These are phyloP conservation scores for Atopsyche davidsoni DNA, from an alignment of 1,140 invertebrate genomes.

Conservation along the genomic window DNA sequence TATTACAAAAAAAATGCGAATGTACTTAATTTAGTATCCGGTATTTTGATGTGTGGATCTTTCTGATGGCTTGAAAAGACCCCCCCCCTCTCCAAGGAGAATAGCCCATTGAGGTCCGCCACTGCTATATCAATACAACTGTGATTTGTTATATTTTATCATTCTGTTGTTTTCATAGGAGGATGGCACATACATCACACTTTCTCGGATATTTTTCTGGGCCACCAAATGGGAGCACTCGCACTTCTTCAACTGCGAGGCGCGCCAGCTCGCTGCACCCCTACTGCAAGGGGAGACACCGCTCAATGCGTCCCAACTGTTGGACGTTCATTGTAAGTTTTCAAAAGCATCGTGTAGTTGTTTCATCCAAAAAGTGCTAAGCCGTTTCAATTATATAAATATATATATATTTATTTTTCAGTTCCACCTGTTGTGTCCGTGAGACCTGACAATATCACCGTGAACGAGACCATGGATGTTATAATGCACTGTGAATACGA, in stretches of 20 bases:
- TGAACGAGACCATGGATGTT: conserved; percentile 70
- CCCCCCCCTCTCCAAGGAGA: no score
- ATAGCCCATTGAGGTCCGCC: no score
- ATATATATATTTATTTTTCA: conserved; percentile 37
- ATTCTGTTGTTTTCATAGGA: conserved; percentile 32
- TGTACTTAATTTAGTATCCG: no score
- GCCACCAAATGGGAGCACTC: conserved; percentile 77
- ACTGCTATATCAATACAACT: no score
- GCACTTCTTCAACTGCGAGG: conserved; percentile 69
- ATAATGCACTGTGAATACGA: conserved; percentile 72
- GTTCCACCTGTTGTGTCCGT: conserved; percentile 77
- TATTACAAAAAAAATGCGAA: no score
- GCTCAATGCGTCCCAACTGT: conserved; percentile 50
- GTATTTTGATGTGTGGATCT: no score
- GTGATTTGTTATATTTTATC: no score
- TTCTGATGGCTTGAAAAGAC: no score
- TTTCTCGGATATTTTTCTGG: conserved; percentile 68
- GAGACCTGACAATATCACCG: conserved; percentile 63
- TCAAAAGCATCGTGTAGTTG: background rate
- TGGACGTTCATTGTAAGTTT: conserved; percentile 78
- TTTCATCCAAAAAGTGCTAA: background rate
- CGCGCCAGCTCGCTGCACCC: conserved; percentile 52
- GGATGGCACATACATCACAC: conserved; percentile 73
- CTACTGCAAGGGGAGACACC: conserved; percentile 4
- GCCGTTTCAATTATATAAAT: background rate